Base-by-base conservation (phyloP, 2,797 vertebrate genomes). In the Pempheris klunzingeri region DNA sequence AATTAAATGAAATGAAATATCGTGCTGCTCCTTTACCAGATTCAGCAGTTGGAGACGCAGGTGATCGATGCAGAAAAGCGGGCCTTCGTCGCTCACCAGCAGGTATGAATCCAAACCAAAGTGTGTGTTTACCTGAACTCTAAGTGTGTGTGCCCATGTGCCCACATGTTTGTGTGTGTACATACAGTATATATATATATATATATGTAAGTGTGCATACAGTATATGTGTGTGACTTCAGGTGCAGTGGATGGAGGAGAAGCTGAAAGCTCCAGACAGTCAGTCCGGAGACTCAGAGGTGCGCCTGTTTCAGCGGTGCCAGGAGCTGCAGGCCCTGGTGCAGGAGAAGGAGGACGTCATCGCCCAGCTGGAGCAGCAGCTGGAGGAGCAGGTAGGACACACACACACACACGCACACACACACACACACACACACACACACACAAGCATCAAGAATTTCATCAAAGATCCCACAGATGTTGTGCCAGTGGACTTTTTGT, bases 161-260 rank as follows among this genome's bases (percentile, higher is more conserved):
- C 0, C 6, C 0, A 0, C 8, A 7, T 66, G 36, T 62, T 5
- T 55, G 10, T 53, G 17, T 47, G 17, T 47, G 22, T 7, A 36
- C 15, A 20, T 12, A 14, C 10, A 14, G 34, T 24, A 4, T 38
- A 6, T 38, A 38, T 38, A n/a, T n/a, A n/a, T n/a, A n/a, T n/a
- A n/a, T n/a, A n/a, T 38, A n/a, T 43, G n/a, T 66, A 5, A 41
- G 5, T 58, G 9, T 20, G 10, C 17, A 17, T 36, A 52, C 4
- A 9, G n/a, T 39, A 20, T 18, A 5, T 15, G 28, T 75, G 30
- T 65, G 22, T 75, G 12, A 15, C 53, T 64, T 11, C 85, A 99
- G 98, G 96, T 97, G 22, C 97, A 98, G 87, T 97, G 97, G 93
- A 98, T 99, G 98, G 97, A 99, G 92, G 97, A 99, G 90, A 98